These are phyloP conservation scores for Hippocampus kuda DNA, from an alignment of 2,797 vertebrate genomes.

Conservation along the genomic window DNA sequence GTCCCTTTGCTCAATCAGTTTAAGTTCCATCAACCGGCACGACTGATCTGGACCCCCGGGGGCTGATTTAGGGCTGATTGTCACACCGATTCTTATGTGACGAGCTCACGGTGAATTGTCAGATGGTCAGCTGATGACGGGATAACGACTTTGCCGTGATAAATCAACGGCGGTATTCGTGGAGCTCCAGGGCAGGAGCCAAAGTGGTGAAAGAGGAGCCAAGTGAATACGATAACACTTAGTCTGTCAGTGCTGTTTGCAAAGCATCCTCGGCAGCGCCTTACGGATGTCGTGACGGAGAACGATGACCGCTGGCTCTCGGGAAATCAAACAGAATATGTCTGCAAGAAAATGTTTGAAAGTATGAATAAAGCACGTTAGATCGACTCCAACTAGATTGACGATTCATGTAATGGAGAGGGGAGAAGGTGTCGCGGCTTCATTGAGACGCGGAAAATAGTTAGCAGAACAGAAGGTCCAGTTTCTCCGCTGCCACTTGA, in stretches of 20 bases:
- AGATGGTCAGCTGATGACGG: background rate
- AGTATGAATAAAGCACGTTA: too few species aligned
- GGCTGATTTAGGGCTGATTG: too few species aligned
- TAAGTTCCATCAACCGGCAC: too few species aligned
- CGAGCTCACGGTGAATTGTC: background rate
- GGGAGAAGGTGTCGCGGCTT: conserved; percentile 40
- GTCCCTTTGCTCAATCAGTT: too few species aligned
- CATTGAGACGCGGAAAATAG: conserved; percentile 56
- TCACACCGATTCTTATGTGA: background rate
- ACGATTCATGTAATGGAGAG: conserved; percentile 38
- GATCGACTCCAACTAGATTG: conserved; percentile 9
- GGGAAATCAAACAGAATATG: background rate
- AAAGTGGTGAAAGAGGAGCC: conserved; percentile 51
- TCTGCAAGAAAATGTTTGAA: background rate
- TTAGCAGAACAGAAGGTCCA: conserved; percentile 60
- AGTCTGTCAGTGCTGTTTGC: conserved; percentile 31
- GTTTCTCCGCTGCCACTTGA: conserved; percentile 62
- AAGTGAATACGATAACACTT: conserved; percentile 45
- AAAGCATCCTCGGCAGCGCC: conserved; percentile 17
- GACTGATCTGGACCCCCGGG: too few species aligned
- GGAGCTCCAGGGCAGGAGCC: conserved; percentile 43
- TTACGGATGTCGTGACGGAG: background rate
- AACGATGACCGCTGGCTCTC: conserved; percentile 1
- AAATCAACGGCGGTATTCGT: conserved; percentile 49
- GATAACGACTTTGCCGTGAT: conserved; percentile 19